Base-by-base conservation (phyloP, 2,888 invertebrate genomes). In the Limenitis arthemis region DNA sequence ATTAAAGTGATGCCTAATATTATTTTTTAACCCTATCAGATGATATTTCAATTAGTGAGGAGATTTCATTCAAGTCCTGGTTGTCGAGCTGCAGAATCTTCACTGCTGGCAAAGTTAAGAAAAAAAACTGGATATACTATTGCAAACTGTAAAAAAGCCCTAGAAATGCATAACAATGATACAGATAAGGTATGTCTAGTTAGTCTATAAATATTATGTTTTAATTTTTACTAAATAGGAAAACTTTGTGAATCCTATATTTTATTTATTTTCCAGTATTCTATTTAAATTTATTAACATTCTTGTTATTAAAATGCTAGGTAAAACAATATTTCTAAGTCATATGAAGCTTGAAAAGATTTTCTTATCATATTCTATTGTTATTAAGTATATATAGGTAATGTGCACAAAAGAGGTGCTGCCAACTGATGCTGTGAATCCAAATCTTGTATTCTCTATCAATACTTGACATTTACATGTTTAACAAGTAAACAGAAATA, bases 91-190 rank as follows among this genome's bases (percentile, higher is more conserved):
- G 81, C 87, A 0, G 91, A 91, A 62, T 95, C 95, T 66, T 91
- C 93, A 31, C 83, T 92, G 8, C 80, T 98, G 33, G 93, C 95
- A 30, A 91, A 93, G 63, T 87, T 99, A 20, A 88, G 99, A 20
- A 98, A 97, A 78, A 94, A 94, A 71, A 99, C 99, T 4, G 99
- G 99, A 6, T 98, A 97, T 75, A 94, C 98, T 6, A 96, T 98
- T 81, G 88, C 94, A 9, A 98, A 98, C 73, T 99, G 99, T 77
- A 96, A 96, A 70, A 97, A 98, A 77, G 98, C 99, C 1, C 83
- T 99, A 54, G 94, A 96, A 72, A 86, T 96, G 80, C 92, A 97
- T 77, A 90, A 94, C 62, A 95, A 98, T 87, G 93, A 98, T 77
- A 62, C 96, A 54, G 88, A 87, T 36, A 91, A 95, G 90, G 98